Evolutionary conservation across 1,140 invertebrate genomes (phyloP), one percentile per base, ranked within the genome.

Genomic region (Drosophila nigromelanica): DNA sequence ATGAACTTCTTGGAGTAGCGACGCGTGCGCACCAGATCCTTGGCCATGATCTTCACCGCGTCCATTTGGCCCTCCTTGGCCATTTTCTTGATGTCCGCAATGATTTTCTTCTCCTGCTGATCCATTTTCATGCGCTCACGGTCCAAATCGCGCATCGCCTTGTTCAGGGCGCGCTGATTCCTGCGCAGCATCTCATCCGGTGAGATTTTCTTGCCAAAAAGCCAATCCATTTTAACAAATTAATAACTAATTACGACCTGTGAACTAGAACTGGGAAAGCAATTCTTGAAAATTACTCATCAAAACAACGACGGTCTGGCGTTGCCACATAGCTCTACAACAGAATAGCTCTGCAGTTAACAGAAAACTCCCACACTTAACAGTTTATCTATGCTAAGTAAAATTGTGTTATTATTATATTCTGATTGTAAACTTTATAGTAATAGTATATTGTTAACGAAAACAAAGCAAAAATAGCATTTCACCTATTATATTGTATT

Each of bases 1-100:
- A 99, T 99, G 91, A 99, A 99, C 92, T 99, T 99, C 91, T 99
- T 99, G 21, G 97, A 95, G 90, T 99, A 99, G 75, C 96, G 94
- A 69, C 99, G 94, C 10, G 99, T 99, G 79, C 99, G 94, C 1
- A 99, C 99, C 66, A 99, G 93, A 94, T 99, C 99, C 93, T 98
- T 99, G 1, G 99, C 99, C 98, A 99, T 99, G 76, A 99, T 99
- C 94, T 99, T 99, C 0, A 99, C 99, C 59, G 99, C 98, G 94
- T 99, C 99, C 98, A 99, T 99, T 94, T 99, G 99, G 42, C 98
- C 98, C 92, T 99, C 97, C 92, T 99, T 99, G 3, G 99, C 99
- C 93, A 99, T 96, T 93, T 99, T 99, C 92, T 99, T 99, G 67
- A 99, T 99, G 91, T 99, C 99, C 4, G 95, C 95, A 71, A 99